Evolutionary conservation across 2,888 invertebrate species (phyloP), one percentile per base, ranked within the genome.

Genomic region (Dicranocentrus wangi): DNA sequence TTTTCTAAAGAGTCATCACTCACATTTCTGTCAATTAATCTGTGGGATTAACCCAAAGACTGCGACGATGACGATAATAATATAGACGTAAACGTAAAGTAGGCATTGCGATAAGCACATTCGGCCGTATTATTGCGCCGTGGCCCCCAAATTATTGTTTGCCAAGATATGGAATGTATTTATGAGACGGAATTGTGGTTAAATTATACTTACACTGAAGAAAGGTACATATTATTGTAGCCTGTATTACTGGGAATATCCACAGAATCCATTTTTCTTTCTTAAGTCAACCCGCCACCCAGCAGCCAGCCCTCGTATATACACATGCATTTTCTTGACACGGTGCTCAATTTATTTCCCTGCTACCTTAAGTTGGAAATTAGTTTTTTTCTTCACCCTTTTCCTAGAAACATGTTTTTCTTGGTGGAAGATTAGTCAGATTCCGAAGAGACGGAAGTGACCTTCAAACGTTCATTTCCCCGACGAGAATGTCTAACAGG

Each of bases 21-120:
- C 71, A 78, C 43, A 58, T 65, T 70, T 78, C 63, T 78, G 78
- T 71, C 78, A 78, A 78, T 78, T 78, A 78, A 70, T 63, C 53
- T 32, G 39, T 17, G 53, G 47, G 25, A 60, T 60, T 28, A 60
- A 60, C 28, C 60, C 1, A 23, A 55, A 21, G 10, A 19, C 51
- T 51, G n/a, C n/a, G n/a, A n/a, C n/a, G n/a, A n/a, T n/a, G n/a
- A n/a, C n/a, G n/a, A n/a, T n/a, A n/a, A n/a, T n/a, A n/a, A n/a
- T n/a, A n/a, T n/a, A n/a, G n/a, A n/a, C n/a, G n/a, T n/a, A n/a
- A n/a, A n/a, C n/a, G n/a, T n/a, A n/a, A n/a, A n/a, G n/a, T n/a
- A n/a, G n/a, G n/a, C n/a, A n/a, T n/a, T n/a, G n/a, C n/a, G n/a
- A n/a, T n/a, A n/a, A n/a, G n/a, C n/a, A n/a, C n/a, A n/a, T n/a